phyloP scores from a whole-genome alignment of 2,888 invertebrate species.

The Stenichneumon culpator region DNA sequence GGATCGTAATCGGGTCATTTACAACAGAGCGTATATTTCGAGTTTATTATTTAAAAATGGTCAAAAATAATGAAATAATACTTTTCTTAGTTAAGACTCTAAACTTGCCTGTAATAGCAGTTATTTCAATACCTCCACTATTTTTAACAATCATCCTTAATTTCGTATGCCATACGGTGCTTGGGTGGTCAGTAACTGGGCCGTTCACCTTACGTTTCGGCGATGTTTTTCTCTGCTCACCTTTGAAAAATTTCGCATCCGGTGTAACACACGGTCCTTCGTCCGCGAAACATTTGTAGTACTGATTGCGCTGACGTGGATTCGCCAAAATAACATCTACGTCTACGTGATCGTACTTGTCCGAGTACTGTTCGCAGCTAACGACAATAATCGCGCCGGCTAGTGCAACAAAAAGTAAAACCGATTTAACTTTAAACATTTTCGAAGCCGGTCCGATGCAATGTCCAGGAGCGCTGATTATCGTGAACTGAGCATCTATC shows the following conservation, averaged over 20 bases:
- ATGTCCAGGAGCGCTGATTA: slow-evolving; percentile 23
- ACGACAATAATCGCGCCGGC: slow-evolving; percentile 49
- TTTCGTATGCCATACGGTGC: too few species aligned
- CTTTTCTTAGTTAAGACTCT: too few species aligned
- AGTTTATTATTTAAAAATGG: too few species aligned
- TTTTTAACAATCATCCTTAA: too few species aligned
- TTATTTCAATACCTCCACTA: neutral
- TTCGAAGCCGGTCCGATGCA: neutral
- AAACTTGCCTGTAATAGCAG: neutral
- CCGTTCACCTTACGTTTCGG: neutral
- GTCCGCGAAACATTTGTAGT: slow-evolving; percentile 76
- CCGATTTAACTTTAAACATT: slow-evolving; percentile 42
- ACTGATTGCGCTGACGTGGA: slow-evolving; percentile 72
- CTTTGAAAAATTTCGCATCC: slow-evolving; percentile 72
- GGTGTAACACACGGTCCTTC: slow-evolving; percentile 71
- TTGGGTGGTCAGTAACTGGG: too few species aligned
- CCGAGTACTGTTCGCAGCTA: slow-evolving; percentile 65
- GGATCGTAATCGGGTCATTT: too few species aligned
- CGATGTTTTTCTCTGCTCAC: slow-evolving; percentile 35
- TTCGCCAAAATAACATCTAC: slow-evolving; percentile 75
- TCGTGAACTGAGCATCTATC: slow-evolving; percentile 50
- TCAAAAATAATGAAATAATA: too few species aligned
- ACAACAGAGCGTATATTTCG: too few species aligned
- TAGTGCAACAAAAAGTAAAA: slow-evolving; percentile 35
- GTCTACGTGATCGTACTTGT: slow-evolving; percentile 74